Percentiles rank a stretch among this genome's conserved stretches.
Evolutionary conservation across 92 coral and sea anemone species (phyloP).

Genomic region (Plumapathes pennacea): DNA sequence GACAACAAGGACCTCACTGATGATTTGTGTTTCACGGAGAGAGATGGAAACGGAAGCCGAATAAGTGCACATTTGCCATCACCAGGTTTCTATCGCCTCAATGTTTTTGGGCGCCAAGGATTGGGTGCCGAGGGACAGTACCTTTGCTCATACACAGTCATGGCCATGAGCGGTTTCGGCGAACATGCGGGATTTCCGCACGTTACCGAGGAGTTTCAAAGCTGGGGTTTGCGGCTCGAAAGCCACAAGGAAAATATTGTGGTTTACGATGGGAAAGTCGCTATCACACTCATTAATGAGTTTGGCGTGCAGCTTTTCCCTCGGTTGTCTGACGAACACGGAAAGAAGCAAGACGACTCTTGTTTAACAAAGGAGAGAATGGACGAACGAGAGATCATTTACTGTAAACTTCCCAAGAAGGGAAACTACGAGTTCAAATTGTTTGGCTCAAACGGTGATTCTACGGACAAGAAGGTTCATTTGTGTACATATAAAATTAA

Average conservation of each 20-base stretch:
- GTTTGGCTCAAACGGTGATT: slow-evolving; percentile 43
- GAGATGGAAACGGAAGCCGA: slow-evolving; percentile 19
- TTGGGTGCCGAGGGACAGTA: slow-evolving; percentile 52
- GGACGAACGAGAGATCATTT: slow-evolving; percentile 55
- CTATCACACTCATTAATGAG: slow-evolving; percentile 53
- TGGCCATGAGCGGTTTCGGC: slow-evolving; percentile 57
- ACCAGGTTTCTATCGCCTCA: slow-evolving; percentile 65
- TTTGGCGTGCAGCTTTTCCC: slow-evolving; percentile 39
- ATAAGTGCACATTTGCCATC: slow-evolving; percentile 64
- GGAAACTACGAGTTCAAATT: slow-evolving; percentile 56
- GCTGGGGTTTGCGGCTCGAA: slow-evolving; percentile 79
- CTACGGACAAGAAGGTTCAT: slow-evolving; percentile 11
- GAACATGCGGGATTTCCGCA: slow-evolving; percentile 72
- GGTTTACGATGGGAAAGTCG: slow-evolving; percentile 58
- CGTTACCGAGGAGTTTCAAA: slow-evolving; percentile 64
- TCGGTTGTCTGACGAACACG: slow-evolving; percentile 35
- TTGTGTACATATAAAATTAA: slow-evolving; percentile 57
- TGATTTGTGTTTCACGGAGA: slow-evolving; percentile 68
- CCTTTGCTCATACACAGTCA: slow-evolving; percentile 51
- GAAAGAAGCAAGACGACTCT: slow-evolving; percentile 16
- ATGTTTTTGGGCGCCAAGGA: slow-evolving; percentile 70
- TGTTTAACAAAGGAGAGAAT: slow-evolving; percentile 36
- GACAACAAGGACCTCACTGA: slow-evolving; percentile 48
- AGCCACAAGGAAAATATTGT: slow-evolving; percentile 72
- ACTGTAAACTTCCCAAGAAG: slow-evolving; percentile 61